Conservation (phyloP, 1,140 invertebrate species). For the Bombus sylvicola region DNA sequence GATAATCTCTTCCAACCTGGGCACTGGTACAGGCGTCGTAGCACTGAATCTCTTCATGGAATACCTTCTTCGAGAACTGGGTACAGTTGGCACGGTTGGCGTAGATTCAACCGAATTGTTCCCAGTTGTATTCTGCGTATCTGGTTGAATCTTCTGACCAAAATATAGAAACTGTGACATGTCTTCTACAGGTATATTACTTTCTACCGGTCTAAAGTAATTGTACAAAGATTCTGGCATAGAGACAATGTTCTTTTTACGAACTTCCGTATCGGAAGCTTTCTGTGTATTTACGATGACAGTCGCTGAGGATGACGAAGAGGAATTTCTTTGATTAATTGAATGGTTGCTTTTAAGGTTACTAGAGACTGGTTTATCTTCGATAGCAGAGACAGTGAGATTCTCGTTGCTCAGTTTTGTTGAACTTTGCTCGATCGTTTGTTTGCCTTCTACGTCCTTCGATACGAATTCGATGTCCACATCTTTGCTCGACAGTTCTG, state of each 20-base stretch:
- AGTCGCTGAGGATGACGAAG: not conserved
- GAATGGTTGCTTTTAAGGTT: constrained; percentile 24
- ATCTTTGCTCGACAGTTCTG: not conserved
- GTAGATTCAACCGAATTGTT: constrained; percentile 65
- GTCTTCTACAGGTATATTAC: constrained; percentile 86
- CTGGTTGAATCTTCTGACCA: constrained; percentile 85
- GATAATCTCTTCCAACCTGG: constrained; percentile 67
- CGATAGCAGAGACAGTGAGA: not conserved
- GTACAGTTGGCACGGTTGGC: constrained; percentile 59
- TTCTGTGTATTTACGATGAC: constrained; percentile 45
- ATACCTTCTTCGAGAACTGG: constrained; percentile 72
- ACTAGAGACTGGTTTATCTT: constrained; percentile 9
- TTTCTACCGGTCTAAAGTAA: constrained; percentile 85
- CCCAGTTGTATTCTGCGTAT: constrained; percentile 63
- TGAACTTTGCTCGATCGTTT: not conserved
- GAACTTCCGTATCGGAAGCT: constrained; percentile 60
- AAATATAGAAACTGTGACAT: constrained; percentile 88
- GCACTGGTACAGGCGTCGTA: constrained; percentile 48
- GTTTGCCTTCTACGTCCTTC: not conserved
- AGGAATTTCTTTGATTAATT: not conserved
- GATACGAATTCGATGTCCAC: not conserved
- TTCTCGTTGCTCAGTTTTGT: constrained; percentile 17
- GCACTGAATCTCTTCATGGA: constrained; percentile 70
- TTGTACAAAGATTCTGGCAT: constrained; percentile 86
- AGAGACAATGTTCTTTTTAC: constrained; percentile 77